A percentile compares a stretch with the other conserved stretches of the same genome.
Conservation (phyloP, 2,113 vertebrate genomes). For the Cacatua alba region DNA sequence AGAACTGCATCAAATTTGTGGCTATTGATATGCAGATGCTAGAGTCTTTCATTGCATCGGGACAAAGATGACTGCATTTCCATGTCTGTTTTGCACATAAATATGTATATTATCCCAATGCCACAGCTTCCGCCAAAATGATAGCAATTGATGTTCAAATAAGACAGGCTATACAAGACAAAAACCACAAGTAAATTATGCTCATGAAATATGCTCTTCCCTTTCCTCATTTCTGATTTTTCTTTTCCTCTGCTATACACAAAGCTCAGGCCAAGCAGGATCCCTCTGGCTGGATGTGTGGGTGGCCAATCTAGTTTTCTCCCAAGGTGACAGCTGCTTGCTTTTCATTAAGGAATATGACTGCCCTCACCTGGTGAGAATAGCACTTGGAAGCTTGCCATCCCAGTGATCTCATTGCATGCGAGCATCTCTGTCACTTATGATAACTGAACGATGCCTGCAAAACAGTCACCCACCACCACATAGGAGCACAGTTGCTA, state of each 20-base stretch:
- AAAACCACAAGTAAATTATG: not conserved
- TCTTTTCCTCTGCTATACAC: not conserved
- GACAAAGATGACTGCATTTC: conserved; percentile 42
- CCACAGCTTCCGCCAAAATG: not conserved
- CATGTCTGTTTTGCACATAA: conserved; percentile 39
- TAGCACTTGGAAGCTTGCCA: not conserved
- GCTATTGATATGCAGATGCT: conserved; percentile 65
- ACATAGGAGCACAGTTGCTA: not conserved
- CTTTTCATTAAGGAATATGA: conserved; percentile 52
- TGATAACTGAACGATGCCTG: not conserved
- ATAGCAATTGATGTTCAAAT: not conserved
- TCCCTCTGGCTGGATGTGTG: not conserved
- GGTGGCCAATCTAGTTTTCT: conserved; percentile 28
- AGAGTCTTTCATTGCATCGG: not conserved
- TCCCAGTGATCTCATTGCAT: not conserved
- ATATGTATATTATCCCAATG: conserved; percentile 25
- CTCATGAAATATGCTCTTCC: not conserved
- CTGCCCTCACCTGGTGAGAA: conserved; percentile 65
- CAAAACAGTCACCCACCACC: not conserved
- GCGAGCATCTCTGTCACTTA: not conserved
- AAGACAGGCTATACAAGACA: not conserved
- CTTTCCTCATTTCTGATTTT: not conserved
- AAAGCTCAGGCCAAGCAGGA: conserved; percentile 13
- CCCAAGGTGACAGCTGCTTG: conserved; percentile 6
- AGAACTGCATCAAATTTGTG: conserved; percentile 43